Evolutionary conservation across 2,797 vertebrate genomes (phyloP), one percentile per base, ranked within the genome.

Genomic region (Vespertilio murinus): DNA sequence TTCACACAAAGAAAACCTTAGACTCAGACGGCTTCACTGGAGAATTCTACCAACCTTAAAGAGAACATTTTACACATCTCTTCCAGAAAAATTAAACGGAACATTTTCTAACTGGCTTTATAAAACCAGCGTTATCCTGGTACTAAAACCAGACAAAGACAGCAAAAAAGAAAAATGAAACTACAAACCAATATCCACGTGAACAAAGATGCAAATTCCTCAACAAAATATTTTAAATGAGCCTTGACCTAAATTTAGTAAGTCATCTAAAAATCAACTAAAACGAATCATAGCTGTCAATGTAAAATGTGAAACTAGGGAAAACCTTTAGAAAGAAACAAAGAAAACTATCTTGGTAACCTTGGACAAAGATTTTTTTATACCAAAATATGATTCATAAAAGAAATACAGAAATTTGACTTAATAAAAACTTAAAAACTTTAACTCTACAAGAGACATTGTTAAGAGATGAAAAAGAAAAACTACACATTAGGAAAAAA

Each of bases 31-130:
- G 59, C 47, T 92, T 90, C 64, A 78, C 17, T 74, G 17, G 64
- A 88, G 75, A 93, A 90, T 54, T 90, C 93, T 88, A 92, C 52
- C 61, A 71, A 90, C 88, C 40, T 52, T 79, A 90, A 64, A 47
- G 12, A 94, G 52, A 47, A 25, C 88, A 95, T 73, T 81, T 40
- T 79, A 88, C 25, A 65, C 1, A 82, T 54, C 22, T 90, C 17
- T 82, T 75, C 33, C 16, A 30, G 20, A 71, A 81, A 94, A 82
- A 78, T 35, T 67, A 65, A 82, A 67, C 25, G 28, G n/a, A 84
- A 93, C 1, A 85, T 6, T 78, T 86, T n/a, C n/a, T 83, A 81
- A 65, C 11, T 71, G 74, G 47, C 47, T 73, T 71, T 67, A 59
- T 45, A 78, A 88, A 49, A 79, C 9, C 42, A 80, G 54, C 52